Percentiles rank a stretch among this genome's conserved stretches.
Conservation (phyloP, 2,113 vertebrate species). For the Amphilophus citrinellus region DNA sequence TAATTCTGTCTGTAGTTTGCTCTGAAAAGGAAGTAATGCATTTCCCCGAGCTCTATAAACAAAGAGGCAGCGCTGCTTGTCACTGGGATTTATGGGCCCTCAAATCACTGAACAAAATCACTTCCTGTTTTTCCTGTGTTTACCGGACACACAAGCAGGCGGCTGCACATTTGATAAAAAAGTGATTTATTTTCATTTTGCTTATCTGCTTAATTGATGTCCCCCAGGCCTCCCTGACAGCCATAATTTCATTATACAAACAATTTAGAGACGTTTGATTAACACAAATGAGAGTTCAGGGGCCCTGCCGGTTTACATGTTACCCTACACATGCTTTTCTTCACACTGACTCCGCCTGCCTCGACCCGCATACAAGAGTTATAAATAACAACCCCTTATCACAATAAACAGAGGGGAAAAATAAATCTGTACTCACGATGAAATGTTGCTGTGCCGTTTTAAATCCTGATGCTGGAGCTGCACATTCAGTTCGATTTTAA, state of each 20-base stretch:
- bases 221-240: conserved; percentile 55
- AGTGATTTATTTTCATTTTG: conserved; percentile 78
- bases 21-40: conserved; percentile 44
- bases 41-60: conserved; percentile 35
- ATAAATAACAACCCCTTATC: conserved; percentile 56
- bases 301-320: conserved; percentile 33
- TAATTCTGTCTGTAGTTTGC: not conserved
- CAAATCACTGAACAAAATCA: conserved; percentile 66
- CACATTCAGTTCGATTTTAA: not conserved
- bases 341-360: conserved; percentile 10
- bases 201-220: conserved; percentile 81
- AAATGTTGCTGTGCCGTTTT: not conserved
- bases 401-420: conserved; percentile 21
- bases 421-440: not conserved
- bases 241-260: conserved; percentile 80
- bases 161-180: conserved; percentile 59
- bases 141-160: conserved; percentile 64
- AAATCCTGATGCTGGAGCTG: not conserved
- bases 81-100: conserved; percentile 66
- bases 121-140: conserved; percentile 79
- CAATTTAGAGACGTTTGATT: conserved; percentile 81
- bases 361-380: not conserved
- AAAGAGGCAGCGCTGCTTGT: conserved; percentile 38
- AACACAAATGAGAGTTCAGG: conserved; percentile 75
- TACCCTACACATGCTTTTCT: conserved; percentile 46